These are phyloP conservation scores for Diaprepes abbreviatus DNA, from an alignment of 2,888 invertebrate genomes.

Conservation along the genomic window DNA sequence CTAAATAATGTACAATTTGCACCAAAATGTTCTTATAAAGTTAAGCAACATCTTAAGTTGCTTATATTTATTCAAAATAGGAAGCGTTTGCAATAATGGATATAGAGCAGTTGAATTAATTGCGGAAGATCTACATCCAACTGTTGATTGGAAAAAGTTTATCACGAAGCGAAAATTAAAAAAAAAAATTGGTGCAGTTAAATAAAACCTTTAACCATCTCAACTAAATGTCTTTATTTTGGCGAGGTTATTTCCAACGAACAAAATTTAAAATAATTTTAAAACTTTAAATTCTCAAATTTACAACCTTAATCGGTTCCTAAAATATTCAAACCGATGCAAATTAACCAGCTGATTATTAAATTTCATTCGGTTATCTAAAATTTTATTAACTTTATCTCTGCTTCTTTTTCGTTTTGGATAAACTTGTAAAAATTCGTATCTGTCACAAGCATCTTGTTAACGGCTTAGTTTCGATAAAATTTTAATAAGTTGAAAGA, in stretches of 20 bases:
- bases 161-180: too few relatives aligned
- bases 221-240: slow-evolving; percentile 19
- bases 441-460: slow-evolving; percentile 30
- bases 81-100: too few relatives aligned
- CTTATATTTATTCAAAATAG: too few relatives aligned
- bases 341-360: slow-evolving; percentile 21
- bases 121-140: too few relatives aligned
- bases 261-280: slow-evolving; percentile 20
- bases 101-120: too few relatives aligned
- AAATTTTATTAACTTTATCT: neutral
- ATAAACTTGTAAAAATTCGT: slow-evolving; percentile 17
- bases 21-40: too few relatives aligned
- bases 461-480: slow-evolving; percentile 35
- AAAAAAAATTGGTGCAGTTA: neutral
- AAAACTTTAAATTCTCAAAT: slow-evolving; percentile 16
- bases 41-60: too few relatives aligned
- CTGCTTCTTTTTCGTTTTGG: neutral
- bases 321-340: slow-evolving; percentile 28
- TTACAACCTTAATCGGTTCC: slow-evolving; percentile 13
- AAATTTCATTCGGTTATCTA: neutral
- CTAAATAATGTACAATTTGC: neutral
- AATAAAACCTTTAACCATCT: neutral
- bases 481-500: slow-evolving; percentile 27
- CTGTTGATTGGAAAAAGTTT: too few relatives aligned
- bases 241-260: neutral